Base-by-base conservation (phyloP, 2,113 vertebrate genomes). In the Lepus timidus region DNA sequence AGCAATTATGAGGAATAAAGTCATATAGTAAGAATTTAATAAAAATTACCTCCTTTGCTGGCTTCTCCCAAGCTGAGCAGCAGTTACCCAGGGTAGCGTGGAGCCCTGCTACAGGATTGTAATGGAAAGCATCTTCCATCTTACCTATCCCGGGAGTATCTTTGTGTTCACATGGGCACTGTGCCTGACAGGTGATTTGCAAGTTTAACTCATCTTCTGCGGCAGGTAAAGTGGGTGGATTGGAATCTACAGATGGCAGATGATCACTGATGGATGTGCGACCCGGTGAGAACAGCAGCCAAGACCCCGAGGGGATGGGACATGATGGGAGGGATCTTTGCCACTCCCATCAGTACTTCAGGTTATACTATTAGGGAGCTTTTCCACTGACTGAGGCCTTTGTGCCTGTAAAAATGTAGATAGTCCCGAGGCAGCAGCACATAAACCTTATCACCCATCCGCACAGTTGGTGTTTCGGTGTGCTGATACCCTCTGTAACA, bases 371-470 rank as follows among this genome's bases (percentile, higher is more conserved):
- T 79, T 75, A 75, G 82, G 83, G 73, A 81, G 67, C 73, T n/a
- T 55, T 14, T 91, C 81, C 68, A 93, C 80, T 90, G 85, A 94
- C 61, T 70, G 4, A 25, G 36, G 23, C 25, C 65, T 96, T 95
- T 87, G 81, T 90, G 83, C 74, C 39, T 44, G 71, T 89, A 49
- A 86, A 93, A 92, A 91, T 94, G 49, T 52, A 88, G 61, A 33
- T 58, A 14, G 88, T 70, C 78, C 85, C 83, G 91, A 65, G 90
- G 71, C 27, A 90, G 61, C 22, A 58, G 17, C 20, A 0, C 75
- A 9, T 11, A 84, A 91, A 51, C 44, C 74, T 71, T 80, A 80
- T 52, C 93, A 79, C 64, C 61, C 36, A 65, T 88, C 61, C 68
- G 71, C 88, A 79, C 13, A 85, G 76, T 83, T 83, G 3, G 0